phyloP scores from a whole-genome alignment of 2,888 invertebrate species.

The Lithodes maja region DNA sequence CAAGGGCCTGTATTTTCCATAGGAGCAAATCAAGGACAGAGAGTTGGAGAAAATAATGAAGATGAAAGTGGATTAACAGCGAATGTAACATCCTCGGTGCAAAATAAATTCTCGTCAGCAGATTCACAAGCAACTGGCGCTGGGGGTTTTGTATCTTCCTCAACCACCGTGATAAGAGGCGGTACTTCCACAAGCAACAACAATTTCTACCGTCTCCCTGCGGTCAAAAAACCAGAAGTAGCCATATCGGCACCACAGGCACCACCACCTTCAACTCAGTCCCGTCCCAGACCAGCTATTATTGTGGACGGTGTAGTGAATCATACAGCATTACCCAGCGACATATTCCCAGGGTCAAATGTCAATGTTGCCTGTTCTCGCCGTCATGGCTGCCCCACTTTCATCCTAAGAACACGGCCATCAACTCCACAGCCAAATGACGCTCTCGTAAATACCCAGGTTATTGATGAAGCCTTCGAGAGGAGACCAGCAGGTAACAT shows the following conservation, averaged over 20 bases:
- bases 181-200: conserved; percentile 47
- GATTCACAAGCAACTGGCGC: conserved; percentile 27
- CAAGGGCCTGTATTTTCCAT: background rate
- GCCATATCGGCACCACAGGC: background rate
- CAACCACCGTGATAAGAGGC: conserved; percentile 37
- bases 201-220: conserved; percentile 18
- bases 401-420: conserved; percentile 37
- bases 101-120: conserved; percentile 15
- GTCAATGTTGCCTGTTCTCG: conserved; percentile 33
- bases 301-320: conserved; percentile 34
- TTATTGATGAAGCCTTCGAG: conserved; percentile 26
- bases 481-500: conserved; percentile 33
- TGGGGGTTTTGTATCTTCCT: conserved; percentile 29
- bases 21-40: background rate
- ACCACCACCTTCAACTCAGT: background rate
- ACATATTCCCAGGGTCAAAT: conserved; percentile 35
- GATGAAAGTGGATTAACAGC: conserved; percentile 1
- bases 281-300: conserved; percentile 19
- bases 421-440: background rate
- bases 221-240: background rate
- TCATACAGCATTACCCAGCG: conserved; percentile 25
- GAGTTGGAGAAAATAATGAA: background rate
- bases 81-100: conserved; percentile 33
- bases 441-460: background rate
- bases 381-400: conserved; percentile 36